A percentile compares a stretch with the other conserved stretches of the same genome.
phyloP scores from a whole-genome alignment of 2,797 vertebrate species.

The Karalla daura region DNA sequence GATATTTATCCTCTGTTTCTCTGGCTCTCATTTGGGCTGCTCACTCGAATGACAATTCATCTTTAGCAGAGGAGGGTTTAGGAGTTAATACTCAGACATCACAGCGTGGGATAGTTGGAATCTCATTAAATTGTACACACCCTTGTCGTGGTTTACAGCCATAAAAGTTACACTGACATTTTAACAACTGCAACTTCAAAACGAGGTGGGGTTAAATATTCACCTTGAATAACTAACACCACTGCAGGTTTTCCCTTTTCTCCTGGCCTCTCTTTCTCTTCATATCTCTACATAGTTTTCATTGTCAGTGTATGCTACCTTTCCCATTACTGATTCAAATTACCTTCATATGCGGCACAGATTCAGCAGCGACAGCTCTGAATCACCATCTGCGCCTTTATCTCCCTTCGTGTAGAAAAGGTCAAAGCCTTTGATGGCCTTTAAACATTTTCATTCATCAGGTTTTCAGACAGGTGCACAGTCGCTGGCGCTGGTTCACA shows the following conservation, averaged over 20 bases:
- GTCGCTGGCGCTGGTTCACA: background rate
- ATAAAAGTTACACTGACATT: background rate
- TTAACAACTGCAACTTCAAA: background rate
- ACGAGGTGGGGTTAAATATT: background rate
- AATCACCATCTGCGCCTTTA: conserved; percentile 6
- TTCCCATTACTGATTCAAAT: background rate
- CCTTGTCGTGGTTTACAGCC: background rate
- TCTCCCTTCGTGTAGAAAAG: conserved; percentile 18
- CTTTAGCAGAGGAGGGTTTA: background rate
- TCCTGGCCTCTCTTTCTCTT: too few species aligned
- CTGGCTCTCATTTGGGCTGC: background rate
- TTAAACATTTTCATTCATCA: conserved; percentile 7
- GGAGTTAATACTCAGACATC: background rate
- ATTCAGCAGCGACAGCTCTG: background rate
- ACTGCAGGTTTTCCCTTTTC: too few species aligned
- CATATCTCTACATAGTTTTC: background rate
- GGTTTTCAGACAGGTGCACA: conserved; percentile 2
- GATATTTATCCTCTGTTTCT: conserved; percentile 3
- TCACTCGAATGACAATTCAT: background rate
- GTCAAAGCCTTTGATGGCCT: conserved; percentile 16
- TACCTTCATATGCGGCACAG: background rate
- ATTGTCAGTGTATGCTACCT: background rate
- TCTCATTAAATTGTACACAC: background rate
- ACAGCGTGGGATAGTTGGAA: background rate
- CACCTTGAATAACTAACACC: background rate